Evolutionary conservation across 2,888 invertebrate species (phyloP).

Genomic region (Pterobdella sp.): DNA sequence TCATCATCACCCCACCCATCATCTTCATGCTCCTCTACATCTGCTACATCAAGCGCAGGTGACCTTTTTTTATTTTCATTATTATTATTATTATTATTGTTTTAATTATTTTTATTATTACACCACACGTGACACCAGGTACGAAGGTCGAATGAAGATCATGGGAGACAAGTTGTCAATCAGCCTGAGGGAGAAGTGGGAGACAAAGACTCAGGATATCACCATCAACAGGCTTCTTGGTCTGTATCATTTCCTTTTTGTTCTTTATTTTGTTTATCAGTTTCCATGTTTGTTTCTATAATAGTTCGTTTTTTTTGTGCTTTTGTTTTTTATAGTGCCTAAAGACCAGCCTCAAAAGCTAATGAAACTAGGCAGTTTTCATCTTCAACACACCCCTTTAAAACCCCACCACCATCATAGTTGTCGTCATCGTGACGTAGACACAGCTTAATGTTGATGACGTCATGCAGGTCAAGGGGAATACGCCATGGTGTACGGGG

Average conservation of each 20-base stretch:
- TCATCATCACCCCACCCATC: conserved; percentile 10
- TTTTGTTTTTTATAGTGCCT: too few species aligned
- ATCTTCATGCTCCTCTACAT: conserved; percentile 1
- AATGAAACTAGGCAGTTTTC: too few species aligned
- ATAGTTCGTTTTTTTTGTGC: too few species aligned
- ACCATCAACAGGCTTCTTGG: conserved; percentile 13
- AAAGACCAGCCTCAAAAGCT: too few species aligned
- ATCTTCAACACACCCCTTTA: too few species aligned
- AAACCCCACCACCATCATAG: not conserved
- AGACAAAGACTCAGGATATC: conserved; percentile 8
- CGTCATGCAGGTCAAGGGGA: conserved; percentile 1
- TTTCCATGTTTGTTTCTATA: too few species aligned
- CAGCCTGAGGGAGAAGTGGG: conserved; percentile 12
- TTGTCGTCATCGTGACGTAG: not conserved
- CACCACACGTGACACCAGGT: not conserved
- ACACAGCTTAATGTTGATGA: too few species aligned
- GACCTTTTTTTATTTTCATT: not conserved
- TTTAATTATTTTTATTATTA: not conserved
- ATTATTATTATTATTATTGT: not conserved
- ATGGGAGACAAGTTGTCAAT: not conserved
- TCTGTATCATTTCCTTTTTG: too few species aligned
- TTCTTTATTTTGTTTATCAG: too few species aligned
- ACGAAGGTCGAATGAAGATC: not conserved
- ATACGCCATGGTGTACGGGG: conserved; percentile 2
- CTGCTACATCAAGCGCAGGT: conserved; percentile 5